A percentile compares a stretch with the other conserved stretches of the same genome.
phyloP scores from a whole-genome alignment of 2,797 vertebrate species.

The Alauda arvensis region DNA sequence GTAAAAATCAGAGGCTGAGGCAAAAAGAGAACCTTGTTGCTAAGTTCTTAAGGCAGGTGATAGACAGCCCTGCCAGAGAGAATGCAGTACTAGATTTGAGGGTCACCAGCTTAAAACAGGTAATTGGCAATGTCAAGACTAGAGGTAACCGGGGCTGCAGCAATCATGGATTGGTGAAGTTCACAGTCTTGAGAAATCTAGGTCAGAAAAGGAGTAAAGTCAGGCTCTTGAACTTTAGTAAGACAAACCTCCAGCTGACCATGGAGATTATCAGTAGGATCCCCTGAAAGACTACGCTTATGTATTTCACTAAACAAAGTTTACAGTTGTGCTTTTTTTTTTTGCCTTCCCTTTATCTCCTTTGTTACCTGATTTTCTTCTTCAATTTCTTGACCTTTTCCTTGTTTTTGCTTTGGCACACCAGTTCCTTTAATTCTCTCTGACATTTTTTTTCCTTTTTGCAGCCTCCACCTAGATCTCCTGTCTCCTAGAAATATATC shows the following conservation, averaged over 20 bases:
- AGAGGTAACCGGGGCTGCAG: neutral
- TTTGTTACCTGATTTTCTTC: neutral
- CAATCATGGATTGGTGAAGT: neutral
- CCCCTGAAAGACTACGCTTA: neutral
- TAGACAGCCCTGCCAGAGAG: neutral
- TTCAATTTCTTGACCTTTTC: neutral
- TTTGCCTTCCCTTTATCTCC: neutral
- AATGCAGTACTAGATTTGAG: rapidly evolving
- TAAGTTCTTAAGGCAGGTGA: neutral
- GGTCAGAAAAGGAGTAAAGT: neutral
- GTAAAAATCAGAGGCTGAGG: neutral
- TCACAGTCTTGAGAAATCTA: neutral
- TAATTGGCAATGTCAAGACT: neutral
- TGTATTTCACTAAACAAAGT: neutral
- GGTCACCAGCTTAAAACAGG: neutral
- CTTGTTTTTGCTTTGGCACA: neutral
- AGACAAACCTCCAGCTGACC: neutral
- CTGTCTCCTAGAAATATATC: neutral
- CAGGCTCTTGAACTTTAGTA: neutral
- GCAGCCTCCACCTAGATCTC: neutral
- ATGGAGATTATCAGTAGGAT: neutral
- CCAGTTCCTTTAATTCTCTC: neutral
- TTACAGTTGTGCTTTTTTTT: neutral
- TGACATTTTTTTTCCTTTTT: neutral
- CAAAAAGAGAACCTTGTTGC: neutral